Base-by-base conservation (phyloP, 2,888 invertebrate species). In the Magallana nippona region DNA sequence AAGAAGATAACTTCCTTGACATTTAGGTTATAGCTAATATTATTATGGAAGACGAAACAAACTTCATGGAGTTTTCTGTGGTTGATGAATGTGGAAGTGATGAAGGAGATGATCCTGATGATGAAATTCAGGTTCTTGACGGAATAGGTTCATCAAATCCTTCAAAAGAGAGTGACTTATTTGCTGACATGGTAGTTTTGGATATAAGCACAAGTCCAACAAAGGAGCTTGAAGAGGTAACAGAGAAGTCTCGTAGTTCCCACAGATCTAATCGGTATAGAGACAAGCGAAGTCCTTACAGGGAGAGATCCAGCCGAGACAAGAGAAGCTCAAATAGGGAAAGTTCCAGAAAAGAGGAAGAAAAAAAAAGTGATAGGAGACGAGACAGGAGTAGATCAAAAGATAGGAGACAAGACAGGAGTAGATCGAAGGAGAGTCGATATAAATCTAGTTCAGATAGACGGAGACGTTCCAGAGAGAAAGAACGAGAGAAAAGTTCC, bases 31-130 rank as follows among this genome's bases (percentile, higher is more conserved):
- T 13, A 22, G 15, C 5, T 15, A 3, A 27, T 5, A 15, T 71
- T 15, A 56, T 11, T 3, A 78, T 55, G 55, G 81, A 81, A 81
- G 57, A 57, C 17, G 81, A 81, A 32, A 60, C 32, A 44, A 32
- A 81, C 15, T 44, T 44, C n/a, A 81, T 81, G 81, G 81, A 57
- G 55, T 81, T 81, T 62, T 57, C 81, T 44, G 81, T 81, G 17
- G 32, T 81, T 10, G 81, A 81, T 81, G 81, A 81, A 60, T 81
- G 62, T 62, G 81, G 57, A 19, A 57, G 44, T 62, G 81, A 81
- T 15, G 81, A 81, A 55, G 81, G 55, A 11, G 78, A 78, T 27
- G 78, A 78, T 27, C 19, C 13, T 78, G 55, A 77, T 19, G 77
- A 71, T 71, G 27, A 32, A 5, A 78, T 78, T 10, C 78, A 78